Conservation (phyloP, 2,797 vertebrate species). For the Lepidocolaptes lacrymiger region DNA sequence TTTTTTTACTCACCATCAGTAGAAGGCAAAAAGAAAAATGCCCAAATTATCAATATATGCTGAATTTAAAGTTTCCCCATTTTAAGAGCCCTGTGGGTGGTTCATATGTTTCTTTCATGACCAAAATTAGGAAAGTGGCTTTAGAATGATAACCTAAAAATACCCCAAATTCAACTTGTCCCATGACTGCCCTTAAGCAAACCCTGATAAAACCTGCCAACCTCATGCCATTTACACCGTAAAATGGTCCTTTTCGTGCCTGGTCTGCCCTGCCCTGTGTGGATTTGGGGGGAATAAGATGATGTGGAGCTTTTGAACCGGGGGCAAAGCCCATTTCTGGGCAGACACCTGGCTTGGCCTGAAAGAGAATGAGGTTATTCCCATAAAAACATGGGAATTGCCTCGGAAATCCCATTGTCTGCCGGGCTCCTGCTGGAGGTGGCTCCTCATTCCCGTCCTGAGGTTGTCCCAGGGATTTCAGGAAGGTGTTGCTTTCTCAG, state of each 20-base stretch:
- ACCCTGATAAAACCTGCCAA: not conserved
- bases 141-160: not conserved
- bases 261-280: not conserved
- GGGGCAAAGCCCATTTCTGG: not conserved
- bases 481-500: not conserved
- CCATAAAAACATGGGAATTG: not conserved
- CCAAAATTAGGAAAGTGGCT: not conserved
- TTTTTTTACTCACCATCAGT: not conserved
- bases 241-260: not conserved
- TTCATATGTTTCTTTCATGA: not conserved
- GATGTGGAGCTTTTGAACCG: not conserved
- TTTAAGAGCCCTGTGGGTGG: not conserved
- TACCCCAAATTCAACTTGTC: accelerated
- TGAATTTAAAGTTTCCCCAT: not conserved
- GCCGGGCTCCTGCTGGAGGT: not conserved
- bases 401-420: not conserved
- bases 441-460: not conserved
- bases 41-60: not conserved
- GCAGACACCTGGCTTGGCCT: not conserved
- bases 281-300: too few species aligned
- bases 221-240: not conserved
- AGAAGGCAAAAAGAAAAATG: not conserved
- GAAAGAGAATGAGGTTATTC: not conserved
- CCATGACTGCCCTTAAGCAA: not conserved
- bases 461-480: not conserved